Evolutionary conservation across 2,888 invertebrate species (phyloP).

Genomic region (Campoplex capitator): DNA sequence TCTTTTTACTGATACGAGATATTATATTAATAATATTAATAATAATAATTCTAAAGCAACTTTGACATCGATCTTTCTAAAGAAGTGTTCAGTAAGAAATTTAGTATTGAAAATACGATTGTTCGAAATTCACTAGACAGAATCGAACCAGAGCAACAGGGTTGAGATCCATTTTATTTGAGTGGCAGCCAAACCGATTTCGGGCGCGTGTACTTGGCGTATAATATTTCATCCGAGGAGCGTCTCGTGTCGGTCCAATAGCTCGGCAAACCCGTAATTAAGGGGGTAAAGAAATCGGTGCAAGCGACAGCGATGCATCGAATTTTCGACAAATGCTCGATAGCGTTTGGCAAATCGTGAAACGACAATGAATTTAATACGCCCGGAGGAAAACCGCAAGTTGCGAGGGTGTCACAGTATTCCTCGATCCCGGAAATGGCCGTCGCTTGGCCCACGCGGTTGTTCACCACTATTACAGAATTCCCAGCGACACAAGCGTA

Average conservation of each 20-base stretch:
- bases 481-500: constrained; percentile 69
- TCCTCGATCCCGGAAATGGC: constrained; percentile 49
- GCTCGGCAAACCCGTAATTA: neutral
- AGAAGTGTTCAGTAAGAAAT: neutral
- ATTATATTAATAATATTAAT: neutral
- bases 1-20: neutral
- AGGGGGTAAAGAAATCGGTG: constrained; percentile 35
- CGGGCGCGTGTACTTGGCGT: constrained; percentile 66
- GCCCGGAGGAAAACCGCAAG: constrained; percentile 70
- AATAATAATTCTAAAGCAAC: neutral
- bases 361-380: constrained; percentile 67
- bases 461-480: constrained; percentile 62
- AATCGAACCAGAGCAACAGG: neutral
- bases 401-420: constrained; percentile 67
- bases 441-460: constrained; percentile 23
- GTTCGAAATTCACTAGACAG: neutral
- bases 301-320: constrained; percentile 57
- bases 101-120: neutral
- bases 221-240: constrained; percentile 56
- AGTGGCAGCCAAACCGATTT: constrained; percentile 69
- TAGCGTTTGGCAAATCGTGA: constrained; percentile 47
- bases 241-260: constrained; percentile 62
- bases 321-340: constrained; percentile 52
- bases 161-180: constrained; percentile 40
- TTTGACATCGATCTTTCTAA: neutral